Conservation (phyloP, 2,888 invertebrate genomes). For the Homarus gammarus region DNA sequence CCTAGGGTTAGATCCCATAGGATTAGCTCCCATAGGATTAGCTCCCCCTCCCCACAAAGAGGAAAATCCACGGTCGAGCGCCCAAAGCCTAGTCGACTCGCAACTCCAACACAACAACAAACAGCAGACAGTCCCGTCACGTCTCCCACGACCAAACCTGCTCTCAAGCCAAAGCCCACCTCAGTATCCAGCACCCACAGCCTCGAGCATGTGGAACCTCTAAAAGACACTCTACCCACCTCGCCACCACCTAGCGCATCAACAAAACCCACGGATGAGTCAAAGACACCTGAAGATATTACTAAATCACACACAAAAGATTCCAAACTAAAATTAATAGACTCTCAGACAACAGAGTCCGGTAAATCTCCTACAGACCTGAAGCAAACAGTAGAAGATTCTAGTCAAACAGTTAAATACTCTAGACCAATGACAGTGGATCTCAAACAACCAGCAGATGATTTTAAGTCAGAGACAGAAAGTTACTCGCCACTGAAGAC, state of each 20-base stretch:
- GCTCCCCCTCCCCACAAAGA: neutral
- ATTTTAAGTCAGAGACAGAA: neutral
- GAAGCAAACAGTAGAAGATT: neutral
- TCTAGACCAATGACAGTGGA: too few relatives aligned
- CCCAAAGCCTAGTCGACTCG: neutral
- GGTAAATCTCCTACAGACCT: neutral
- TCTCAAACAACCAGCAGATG: neutral
- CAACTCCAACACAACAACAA: neutral
- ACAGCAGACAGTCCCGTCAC: neutral
- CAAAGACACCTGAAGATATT: neutral
- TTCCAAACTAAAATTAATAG: neutral
- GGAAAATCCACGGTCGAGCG: neutral
- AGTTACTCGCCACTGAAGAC: neutral
- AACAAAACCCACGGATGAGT: neutral
- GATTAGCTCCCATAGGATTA: too few relatives aligned
- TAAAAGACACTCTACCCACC: neutral
- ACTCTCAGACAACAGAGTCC: neutral
- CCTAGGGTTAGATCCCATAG: too few relatives aligned
- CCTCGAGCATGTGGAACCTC: neutral
- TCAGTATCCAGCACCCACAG: neutral
- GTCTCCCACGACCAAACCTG: neutral
- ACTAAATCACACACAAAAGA: neutral
- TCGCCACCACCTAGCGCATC: neutral
- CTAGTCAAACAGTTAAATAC: too few relatives aligned
- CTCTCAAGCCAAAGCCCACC: neutral